Evolutionary conservation across 2,113 vertebrate species (phyloP).

Genomic region (Coryphaenoides rupestris): DNA sequence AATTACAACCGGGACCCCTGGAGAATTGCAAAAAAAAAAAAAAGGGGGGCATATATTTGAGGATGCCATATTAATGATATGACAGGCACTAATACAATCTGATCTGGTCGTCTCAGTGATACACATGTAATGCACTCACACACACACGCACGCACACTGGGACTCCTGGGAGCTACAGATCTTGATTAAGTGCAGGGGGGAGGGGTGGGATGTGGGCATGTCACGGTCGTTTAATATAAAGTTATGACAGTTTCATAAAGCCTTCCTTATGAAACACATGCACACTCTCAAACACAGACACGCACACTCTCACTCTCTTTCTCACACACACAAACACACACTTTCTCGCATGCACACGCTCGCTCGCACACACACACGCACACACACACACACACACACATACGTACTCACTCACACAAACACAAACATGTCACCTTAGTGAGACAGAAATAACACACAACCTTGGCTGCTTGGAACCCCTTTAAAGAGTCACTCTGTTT

Average conservation of each 20-base stretch:
- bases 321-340: not conserved
- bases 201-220: conserved; percentile 31
- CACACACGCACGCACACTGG: conserved; percentile 11
- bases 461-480: not conserved
- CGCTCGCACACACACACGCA: not conserved
- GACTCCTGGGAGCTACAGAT: conserved; percentile 36
- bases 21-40: conserved; percentile 41
- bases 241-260: conserved; percentile 63
- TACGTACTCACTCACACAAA: no score
- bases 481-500: not conserved
- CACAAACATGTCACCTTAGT: no score
- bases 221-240: conserved; percentile 57
- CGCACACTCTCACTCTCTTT: no score
- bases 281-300: not conserved
- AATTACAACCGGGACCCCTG: conserved; percentile 30
- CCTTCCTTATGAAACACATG: conserved; percentile 40
- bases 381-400: not conserved
- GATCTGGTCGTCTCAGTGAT: conserved; percentile 34
- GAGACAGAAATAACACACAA: no score
- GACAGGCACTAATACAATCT: conserved; percentile 53
- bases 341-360: not conserved
- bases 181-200: conserved; percentile 59
- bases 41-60: conserved; percentile 46
- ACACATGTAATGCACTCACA: not conserved
- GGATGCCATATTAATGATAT: conserved; percentile 43